Evolutionary conservation across 2,888 invertebrate genomes (phyloP).

Genomic region (Polietes domitor): DNA sequence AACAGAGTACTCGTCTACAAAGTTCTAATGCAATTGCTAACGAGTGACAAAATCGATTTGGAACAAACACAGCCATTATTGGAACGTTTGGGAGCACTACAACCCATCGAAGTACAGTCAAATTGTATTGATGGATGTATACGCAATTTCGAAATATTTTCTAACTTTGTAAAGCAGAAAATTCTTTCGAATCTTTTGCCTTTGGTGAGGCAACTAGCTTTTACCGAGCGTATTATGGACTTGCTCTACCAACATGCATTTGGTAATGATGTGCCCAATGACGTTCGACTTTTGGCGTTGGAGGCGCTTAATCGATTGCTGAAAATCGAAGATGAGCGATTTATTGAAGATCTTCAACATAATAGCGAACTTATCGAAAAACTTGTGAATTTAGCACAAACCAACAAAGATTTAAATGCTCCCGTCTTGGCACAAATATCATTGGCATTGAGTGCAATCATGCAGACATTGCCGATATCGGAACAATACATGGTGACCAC

Average conservation of each 20-base stretch:
- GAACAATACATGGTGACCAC: conserved; percentile 81
- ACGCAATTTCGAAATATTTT: conserved; percentile 72
- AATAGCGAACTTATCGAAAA: conserved; percentile 80
- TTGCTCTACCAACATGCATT: conserved; percentile 75
- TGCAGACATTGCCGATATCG: conserved; percentile 79
- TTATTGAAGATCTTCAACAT: conserved; percentile 80
- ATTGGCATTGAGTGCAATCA: conserved; percentile 80
- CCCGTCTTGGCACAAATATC: conserved; percentile 78
- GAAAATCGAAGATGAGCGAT: conserved; percentile 71
- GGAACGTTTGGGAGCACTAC: conserved; percentile 74
- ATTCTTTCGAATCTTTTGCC: conserved; percentile 75
- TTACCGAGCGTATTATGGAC: conserved; percentile 74
- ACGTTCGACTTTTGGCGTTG: conserved; percentile 74
- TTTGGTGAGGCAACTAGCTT: conserved; percentile 75
- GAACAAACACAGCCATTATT: conserved; percentile 72
- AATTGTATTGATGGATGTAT: conserved; percentile 75
- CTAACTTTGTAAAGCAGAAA: conserved; percentile 75
- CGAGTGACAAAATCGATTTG: conserved; percentile 73
- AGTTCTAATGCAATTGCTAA: conserved; percentile 72
- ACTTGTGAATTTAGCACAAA: conserved; percentile 76
- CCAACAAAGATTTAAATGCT: conserved; percentile 57
- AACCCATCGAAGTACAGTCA: conserved; percentile 76
- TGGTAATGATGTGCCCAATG: conserved; percentile 63
- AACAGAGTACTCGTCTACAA: conserved; percentile 77
- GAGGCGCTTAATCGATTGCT: conserved; percentile 75